phyloP scores from a whole-genome alignment of 2,888 invertebrate species.

The Ennomos fuscantarius region DNA sequence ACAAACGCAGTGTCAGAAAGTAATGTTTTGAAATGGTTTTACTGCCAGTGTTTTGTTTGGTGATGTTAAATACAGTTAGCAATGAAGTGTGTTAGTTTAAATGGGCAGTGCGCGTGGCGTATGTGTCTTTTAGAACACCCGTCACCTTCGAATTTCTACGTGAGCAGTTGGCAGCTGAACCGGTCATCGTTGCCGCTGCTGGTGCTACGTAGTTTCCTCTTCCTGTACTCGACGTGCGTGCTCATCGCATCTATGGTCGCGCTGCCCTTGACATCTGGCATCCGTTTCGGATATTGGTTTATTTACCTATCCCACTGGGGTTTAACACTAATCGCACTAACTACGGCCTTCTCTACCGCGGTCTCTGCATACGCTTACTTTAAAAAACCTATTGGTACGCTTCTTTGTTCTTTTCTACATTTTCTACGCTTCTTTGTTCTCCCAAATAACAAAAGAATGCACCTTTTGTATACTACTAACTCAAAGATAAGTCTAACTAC shows the following conservation, averaged over 20 bases:
- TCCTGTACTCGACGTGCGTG: slow-evolving; percentile 60
- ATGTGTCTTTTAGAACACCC: slow-evolving; percentile 59
- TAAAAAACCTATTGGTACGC: slow-evolving; percentile 63
- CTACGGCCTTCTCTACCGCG: slow-evolving; percentile 58
- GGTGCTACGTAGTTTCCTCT: slow-evolving; percentile 55
- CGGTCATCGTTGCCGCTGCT: slow-evolving; percentile 61
- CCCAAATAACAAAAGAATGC: slow-evolving; percentile 6
- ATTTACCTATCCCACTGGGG: slow-evolving; percentile 80
- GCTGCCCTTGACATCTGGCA: slow-evolving; percentile 52
- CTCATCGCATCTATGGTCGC: slow-evolving; percentile 51
- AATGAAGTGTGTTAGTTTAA: slow-evolving; percentile 51
- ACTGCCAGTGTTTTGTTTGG: slow-evolving; percentile 28
- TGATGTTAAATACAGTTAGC: slow-evolving; percentile 28
- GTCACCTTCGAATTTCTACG: slow-evolving; percentile 65
- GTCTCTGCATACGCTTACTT: slow-evolving; percentile 63
- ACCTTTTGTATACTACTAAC: neutral
- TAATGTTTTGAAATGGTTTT: slow-evolving; percentile 40
- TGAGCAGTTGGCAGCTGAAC: slow-evolving; percentile 68
- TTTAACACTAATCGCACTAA: slow-evolving; percentile 61
- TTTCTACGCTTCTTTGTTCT: slow-evolving; percentile 26
- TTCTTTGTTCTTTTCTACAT: slow-evolving; percentile 9
- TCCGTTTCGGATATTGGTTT: slow-evolving; percentile 67
- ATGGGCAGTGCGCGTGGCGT: slow-evolving; percentile 56
- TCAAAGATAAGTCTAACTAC: neutral
- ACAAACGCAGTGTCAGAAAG: slow-evolving; percentile 38